A percentile compares a stretch with the other conserved stretches of the same genome.
Conservation (phyloP, 2,888 invertebrate species). For the Limenitis camilla region DNA sequence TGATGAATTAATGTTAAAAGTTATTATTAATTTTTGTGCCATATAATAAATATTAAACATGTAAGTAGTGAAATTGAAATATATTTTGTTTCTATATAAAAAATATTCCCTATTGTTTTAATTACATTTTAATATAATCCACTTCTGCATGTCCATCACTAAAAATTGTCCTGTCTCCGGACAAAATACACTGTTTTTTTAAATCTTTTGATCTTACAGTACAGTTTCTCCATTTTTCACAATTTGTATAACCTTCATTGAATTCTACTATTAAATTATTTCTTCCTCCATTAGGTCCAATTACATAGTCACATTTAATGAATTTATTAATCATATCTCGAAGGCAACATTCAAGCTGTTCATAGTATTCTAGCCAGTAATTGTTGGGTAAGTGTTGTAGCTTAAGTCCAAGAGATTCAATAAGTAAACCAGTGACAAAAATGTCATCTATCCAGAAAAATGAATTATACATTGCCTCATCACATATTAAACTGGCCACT, state of each 20-base stretch:
- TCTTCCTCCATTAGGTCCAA: conserved; percentile 87
- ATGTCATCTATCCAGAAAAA: conserved; percentile 96
- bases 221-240: conserved; percentile 70
- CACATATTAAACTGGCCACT: conserved; percentile 74
- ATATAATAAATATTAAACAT: background rate
- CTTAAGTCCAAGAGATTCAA: conserved; percentile 72
- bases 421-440: conserved; percentile 86
- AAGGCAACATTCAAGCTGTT: conserved; percentile 83
- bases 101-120: too few relatives aligned
- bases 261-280: conserved; percentile 79
- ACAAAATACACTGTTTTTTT: conserved; percentile 74
- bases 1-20: background rate
- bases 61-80: background rate
- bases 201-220: conserved; percentile 63
- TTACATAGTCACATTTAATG: conserved; percentile 79
- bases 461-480: conserved; percentile 68
- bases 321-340: conserved; percentile 71
- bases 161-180: conserved; percentile 53
- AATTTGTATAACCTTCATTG: conserved; percentile 76
- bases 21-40: conserved; percentile 1
- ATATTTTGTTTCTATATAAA: background rate
- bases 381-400: conserved; percentile 72
- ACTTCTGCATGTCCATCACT: conserved; percentile 42
- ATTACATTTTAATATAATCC: conserved; percentile 28
- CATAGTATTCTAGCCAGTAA: conserved; percentile 81